Evolutionary conservation across 2,797 vertebrate genomes (phyloP), one percentile per base, ranked within the genome.

Genomic region (Lates japonicus): DNA sequence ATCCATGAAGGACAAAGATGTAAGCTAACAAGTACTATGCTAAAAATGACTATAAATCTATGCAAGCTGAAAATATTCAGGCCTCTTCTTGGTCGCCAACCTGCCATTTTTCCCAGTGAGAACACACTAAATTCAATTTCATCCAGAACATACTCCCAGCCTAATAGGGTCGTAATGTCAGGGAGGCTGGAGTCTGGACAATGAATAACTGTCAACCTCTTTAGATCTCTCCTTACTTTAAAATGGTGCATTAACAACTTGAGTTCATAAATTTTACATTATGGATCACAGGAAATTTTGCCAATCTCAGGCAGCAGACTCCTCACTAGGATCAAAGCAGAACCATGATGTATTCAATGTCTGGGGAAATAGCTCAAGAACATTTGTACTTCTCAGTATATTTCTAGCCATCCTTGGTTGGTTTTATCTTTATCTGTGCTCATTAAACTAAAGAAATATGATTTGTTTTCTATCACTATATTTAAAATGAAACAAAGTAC

Each of bases 311-410:
- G 37, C 51, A 19, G 63, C 51, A 59, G 59, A 54, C 46, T 72
- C 74, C 58, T 69, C 57, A 62, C 3, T 29, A 29, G 16, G 65
- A 82, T 76, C 54, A 80, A 83, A 81, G 70, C 59, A 9, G 58
- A 41, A 54, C 51, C 17, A 29, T 16, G 2, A 74, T 10, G 14
- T 51, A 20, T 33, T 60, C 55, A 69, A 4, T 58, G 51, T 64
- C 25, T 48, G 10, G 33, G 41, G 37, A 69, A 83, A 48, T 35
- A 3, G 9, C 20, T 72, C 42, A 76, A 35, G n/a, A 25, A 41
- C 14, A 58, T 29, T 42, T 46, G 54, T 49, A 41, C 22, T 29
- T 1, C n/a, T 31, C 67, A 19, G 49, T 11, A 1, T 66, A 69
- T 81, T 70, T 65, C 35, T 11, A 25, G 31, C 17, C 25, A 49